These are phyloP conservation scores for Myotis yumanensis DNA, from an alignment of 2,113 vertebrate genomes.

Conservation along the genomic window DNA sequence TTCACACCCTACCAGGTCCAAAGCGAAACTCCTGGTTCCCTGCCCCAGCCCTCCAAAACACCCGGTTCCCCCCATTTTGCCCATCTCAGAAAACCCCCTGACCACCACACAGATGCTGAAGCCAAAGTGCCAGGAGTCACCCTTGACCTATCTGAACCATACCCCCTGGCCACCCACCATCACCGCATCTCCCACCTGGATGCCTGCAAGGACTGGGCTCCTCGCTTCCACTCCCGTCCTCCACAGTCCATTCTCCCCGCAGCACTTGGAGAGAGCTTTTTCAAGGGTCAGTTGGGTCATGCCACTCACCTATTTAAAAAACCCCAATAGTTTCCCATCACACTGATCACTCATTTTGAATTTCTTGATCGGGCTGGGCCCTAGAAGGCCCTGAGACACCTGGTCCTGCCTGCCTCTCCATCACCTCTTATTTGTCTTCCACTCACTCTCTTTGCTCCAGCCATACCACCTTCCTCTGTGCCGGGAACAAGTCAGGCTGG, in stretches of 20 bases:
- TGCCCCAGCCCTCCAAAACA: not conserved
- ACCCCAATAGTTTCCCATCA: not conserved
- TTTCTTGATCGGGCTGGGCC: not conserved
- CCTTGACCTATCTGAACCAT: not conserved
- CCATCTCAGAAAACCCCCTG: conserved; percentile 2
- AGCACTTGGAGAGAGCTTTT: not conserved
- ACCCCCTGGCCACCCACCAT: not conserved
- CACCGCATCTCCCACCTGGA: not conserved
- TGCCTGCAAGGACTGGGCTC: not conserved
- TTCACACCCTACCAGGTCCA: not conserved
- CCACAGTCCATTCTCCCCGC: not conserved
- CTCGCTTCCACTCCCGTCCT: not conserved
- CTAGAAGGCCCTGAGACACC: not conserved
- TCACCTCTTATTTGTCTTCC: not conserved
- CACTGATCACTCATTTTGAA: not conserved
- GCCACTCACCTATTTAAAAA: not conserved
- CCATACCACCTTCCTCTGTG: not conserved
- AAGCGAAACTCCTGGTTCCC: not conserved
- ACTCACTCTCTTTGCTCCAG: not conserved
- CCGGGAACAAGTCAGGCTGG: not conserved
- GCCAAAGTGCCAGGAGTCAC: not conserved
- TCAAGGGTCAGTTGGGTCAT: not conserved
- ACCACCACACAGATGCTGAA: not conserved
- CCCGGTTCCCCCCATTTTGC: not conserved
- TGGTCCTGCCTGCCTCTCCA: not conserved